phyloP scores from a whole-genome alignment of 2,888 invertebrate species.

The Ceraclea dissimilis region DNA sequence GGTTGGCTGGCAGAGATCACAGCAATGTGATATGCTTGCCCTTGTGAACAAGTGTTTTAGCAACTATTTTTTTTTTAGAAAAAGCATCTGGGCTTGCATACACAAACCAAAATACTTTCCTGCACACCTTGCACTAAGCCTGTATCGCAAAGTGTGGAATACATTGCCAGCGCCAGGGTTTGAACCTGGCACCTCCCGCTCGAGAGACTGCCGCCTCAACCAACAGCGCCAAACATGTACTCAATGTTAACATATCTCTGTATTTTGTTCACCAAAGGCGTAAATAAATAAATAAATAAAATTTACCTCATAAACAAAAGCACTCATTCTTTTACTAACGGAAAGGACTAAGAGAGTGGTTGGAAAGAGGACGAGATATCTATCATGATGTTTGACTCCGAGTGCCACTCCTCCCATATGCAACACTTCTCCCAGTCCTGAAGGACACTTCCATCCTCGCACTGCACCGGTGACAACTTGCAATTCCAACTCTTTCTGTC shows the following conservation, averaged over 20 bases:
- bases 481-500: slow-evolving; percentile 92
- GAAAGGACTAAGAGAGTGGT: slow-evolving; percentile 82
- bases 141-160: no score
- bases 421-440: slow-evolving; percentile 75
- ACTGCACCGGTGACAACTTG: slow-evolving; percentile 92
- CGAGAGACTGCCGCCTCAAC: no score
- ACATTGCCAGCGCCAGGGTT: no score
- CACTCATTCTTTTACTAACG: slow-evolving; percentile 85
- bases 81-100: no score
- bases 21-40: no score
- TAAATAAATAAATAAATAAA: neutral
- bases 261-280: no score
- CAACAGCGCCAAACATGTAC: no score
- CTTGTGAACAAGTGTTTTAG: no score
- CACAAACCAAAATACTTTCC: no score
- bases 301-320: slow-evolving; percentile 87
- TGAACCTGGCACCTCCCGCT: no score
- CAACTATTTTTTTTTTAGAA: neutral
- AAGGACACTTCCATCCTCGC: slow-evolving; percentile 76
- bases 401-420: slow-evolving; percentile 90
- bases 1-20: neutral
- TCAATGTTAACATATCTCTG: no score
- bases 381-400: slow-evolving; percentile 75
- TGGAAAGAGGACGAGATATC: slow-evolving; percentile 89
- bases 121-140: no score